Percentiles rank a stretch among this genome's conserved stretches.
phyloP scores from a whole-genome alignment of 1,140 invertebrate species.

The Drosophila asahinai region DNA sequence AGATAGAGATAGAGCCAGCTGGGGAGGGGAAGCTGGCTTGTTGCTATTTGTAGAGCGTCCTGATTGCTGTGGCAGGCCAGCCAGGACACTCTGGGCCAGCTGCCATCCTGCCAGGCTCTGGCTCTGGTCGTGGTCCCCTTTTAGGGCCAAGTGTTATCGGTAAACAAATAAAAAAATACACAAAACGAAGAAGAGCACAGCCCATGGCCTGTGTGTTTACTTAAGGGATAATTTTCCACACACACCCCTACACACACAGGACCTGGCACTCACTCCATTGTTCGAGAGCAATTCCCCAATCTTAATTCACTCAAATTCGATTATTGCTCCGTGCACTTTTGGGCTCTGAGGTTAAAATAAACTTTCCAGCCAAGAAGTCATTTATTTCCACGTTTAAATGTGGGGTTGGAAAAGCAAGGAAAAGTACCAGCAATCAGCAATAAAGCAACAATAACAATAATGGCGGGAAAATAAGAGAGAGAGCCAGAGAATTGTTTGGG shows the following conservation, averaged over 20 bases:
- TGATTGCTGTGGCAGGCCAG: constrained; percentile 75
- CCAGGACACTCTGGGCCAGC: constrained; percentile 30
- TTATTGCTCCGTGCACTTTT: constrained; percentile 76
- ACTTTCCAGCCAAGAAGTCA: constrained; percentile 79
- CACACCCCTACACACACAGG: constrained; percentile 29
- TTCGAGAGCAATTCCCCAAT: constrained; percentile 80
- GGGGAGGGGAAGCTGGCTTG: constrained; percentile 53
- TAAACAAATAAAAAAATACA: constrained; percentile 82
- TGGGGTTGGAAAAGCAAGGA: constrained; percentile 19
- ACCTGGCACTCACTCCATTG: constrained; percentile 63
- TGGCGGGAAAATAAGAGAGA: constrained; percentile 26
- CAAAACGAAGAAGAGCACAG: constrained; percentile 32
- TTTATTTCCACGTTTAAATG: constrained; percentile 78
- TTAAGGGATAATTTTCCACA: constrained; percentile 78
- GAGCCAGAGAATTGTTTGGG: constrained; percentile 34
- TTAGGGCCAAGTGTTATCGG: constrained; percentile 83
- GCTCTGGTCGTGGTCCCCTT: constrained; percentile 57
- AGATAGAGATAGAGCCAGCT: background rate
- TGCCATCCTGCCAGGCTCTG: constrained; percentile 18
- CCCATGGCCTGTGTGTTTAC: constrained; percentile 54
- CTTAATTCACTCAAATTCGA: constrained; percentile 85
- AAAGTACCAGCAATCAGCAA: constrained; percentile 50
- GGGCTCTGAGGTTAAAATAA: constrained; percentile 77
- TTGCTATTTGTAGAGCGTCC: constrained; percentile 80
- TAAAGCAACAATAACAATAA: constrained; percentile 48